Evolutionary conservation across 2,797 vertebrate species (phyloP).

Genomic region (Fratercula arctica): DNA sequence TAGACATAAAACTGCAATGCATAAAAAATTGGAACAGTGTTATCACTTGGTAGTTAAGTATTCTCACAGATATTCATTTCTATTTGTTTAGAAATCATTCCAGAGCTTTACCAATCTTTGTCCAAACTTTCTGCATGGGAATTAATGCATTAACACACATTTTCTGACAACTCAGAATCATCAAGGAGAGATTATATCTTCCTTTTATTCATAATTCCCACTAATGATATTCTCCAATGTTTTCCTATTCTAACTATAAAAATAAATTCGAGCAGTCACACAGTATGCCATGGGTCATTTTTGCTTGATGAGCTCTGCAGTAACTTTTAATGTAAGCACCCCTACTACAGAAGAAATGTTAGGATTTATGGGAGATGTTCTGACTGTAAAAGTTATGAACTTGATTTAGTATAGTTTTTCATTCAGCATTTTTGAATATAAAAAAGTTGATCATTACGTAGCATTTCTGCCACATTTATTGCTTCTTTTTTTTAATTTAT

Average conservation of each 20-base stretch:
- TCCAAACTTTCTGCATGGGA: background rate
- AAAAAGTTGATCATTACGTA: rapidly evolving
- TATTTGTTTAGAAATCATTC: background rate
- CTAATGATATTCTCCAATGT: background rate
- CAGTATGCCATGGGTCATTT: background rate
- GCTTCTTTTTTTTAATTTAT: background rate
- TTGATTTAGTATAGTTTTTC: background rate
- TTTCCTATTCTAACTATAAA: background rate
- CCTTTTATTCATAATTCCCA: background rate
- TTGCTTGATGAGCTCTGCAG: background rate
- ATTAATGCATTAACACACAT: background rate
- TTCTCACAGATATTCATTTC: background rate
- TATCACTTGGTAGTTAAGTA: background rate
- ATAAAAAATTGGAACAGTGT: background rate
- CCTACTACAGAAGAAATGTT: background rate
- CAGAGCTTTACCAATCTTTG: background rate
- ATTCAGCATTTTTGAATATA: background rate
- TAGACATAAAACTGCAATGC: background rate
- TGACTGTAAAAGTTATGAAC: background rate
- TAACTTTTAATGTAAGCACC: background rate
- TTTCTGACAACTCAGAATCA: background rate
- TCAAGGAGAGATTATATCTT: background rate
- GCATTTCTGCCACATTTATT: background rate
- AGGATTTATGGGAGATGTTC: background rate
- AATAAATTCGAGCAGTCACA: background rate